These are phyloP conservation scores for Pristionchus exspectatus DNA, from an alignment of 2,888 invertebrate species.

Conservation along the genomic window DNA sequence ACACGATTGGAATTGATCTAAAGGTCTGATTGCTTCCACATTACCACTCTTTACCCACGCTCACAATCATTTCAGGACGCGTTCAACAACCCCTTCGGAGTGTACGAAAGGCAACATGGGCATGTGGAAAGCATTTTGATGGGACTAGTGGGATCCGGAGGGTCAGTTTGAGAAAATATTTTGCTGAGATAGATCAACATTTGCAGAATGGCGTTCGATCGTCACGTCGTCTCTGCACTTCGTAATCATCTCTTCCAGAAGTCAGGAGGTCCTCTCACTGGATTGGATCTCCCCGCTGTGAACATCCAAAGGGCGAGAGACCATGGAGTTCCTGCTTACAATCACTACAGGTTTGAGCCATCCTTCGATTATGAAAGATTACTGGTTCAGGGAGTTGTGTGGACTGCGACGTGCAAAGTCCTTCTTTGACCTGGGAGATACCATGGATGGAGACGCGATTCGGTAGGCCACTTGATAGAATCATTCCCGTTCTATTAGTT, in stretches of 20 bases:
- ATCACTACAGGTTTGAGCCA: slow-evolving; percentile 81
- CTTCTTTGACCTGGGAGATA: slow-evolving; percentile 89
- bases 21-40: slow-evolving; percentile 50
- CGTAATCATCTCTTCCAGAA: slow-evolving; percentile 87
- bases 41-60: too few relatives aligned
- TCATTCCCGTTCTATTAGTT: too few relatives aligned
- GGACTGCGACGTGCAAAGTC: slow-evolving; percentile 88
- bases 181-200: background rate
- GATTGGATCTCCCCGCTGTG: slow-evolving; percentile 90
- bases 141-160: slow-evolving; percentile 76
- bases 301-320: slow-evolving; percentile 92
- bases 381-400: slow-evolving; percentile 84
- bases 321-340: slow-evolving; percentile 90
- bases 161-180: slow-evolving; percentile 55
- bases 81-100: slow-evolving; percentile 74
- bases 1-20: slow-evolving; percentile 56
- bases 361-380: background rate
- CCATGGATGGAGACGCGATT: slow-evolving; percentile 83
- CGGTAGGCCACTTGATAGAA: background rate
- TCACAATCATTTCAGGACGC: slow-evolving; percentile 56
- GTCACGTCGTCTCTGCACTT: slow-evolving; percentile 75
- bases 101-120: slow-evolving; percentile 75
- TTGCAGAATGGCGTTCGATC: slow-evolving; percentile 74
- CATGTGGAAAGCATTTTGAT: slow-evolving; percentile 78
- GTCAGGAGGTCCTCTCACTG: slow-evolving; percentile 76